A percentile compares a stretch with the other conserved stretches of the same genome.
phyloP scores from a whole-genome alignment of 2,113 vertebrate genomes.

The Phalacrocorax carbo region DNA sequence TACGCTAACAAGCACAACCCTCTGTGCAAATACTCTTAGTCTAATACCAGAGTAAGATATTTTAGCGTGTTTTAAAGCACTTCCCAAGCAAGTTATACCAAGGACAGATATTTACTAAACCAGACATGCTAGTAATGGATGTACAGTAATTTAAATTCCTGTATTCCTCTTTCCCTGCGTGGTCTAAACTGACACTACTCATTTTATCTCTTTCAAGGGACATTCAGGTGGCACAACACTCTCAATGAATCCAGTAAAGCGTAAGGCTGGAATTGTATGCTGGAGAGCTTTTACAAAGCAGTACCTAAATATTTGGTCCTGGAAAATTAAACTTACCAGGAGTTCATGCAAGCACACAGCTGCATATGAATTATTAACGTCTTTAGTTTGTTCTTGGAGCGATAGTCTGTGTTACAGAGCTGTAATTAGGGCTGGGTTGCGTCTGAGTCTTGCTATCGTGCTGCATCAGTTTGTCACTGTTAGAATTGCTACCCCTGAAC shows the following conservation, averaged over 20 bases:
- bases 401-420: not conserved
- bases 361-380: conserved; percentile 19
- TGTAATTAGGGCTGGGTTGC: conserved; percentile 15
- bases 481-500: conserved; percentile 6
- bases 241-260: not conserved
- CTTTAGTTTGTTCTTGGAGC: not conserved
- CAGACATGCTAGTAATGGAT: not conserved
- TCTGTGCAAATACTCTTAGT: not conserved
- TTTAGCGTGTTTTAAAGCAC: not conserved
- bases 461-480: conserved; percentile 1
- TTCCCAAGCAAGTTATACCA: not conserved
- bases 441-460: not conserved
- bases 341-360: not conserved
- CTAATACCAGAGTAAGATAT: not conserved
- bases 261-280: not conserved
- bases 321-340: not conserved
- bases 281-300: not conserved
- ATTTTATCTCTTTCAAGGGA: not conserved
- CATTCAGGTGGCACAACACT: not conserved
- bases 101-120: not conserved
- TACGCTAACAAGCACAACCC: not conserved
- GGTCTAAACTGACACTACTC: not conserved
- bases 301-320: not conserved
- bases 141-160: not conserved
- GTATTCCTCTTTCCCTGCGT: not conserved